Base-by-base conservation (phyloP, 2,113 vertebrate species). In the Tichodroma muraria region DNA sequence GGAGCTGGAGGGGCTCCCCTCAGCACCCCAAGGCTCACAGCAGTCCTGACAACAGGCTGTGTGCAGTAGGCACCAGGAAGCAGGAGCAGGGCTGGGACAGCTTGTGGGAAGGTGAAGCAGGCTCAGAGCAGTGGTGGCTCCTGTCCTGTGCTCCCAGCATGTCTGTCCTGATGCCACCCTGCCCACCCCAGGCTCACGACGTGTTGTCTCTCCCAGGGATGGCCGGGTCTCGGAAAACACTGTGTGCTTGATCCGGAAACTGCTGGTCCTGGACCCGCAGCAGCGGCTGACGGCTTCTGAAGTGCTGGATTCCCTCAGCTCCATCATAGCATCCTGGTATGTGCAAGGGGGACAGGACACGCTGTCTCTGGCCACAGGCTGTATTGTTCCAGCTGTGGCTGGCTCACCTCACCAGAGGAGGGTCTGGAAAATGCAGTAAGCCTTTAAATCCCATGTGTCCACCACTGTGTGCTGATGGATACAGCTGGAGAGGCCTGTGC, bases 141-240 rank as follows among this genome's bases (percentile, higher is more conserved):
- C 59, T 49, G 31, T 2, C 4, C 35, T 15, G 15, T 40, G 75
- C 30, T 57, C 47, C 31, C 82, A 59, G 49, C 44, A 1, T 1
- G 1, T 47, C 53, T 15, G 0, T 61, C 13, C 42, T 30, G 27
- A 37, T 27, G 4, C 37, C 20, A 4, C 28, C 6, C 18, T 70
- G 72, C 81, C 64, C 16, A 0, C 4, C 28, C 24, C 13, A 0
- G 68, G 45, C 80, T 93, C 66, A 84, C 25, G 9, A 0, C 0
- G 0, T 0, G 2, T 17, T 79, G 50, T 92, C 4, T 91, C 28
- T 19, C 11, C 13, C 96, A 99, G 99, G 97, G 99, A 99, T 4
- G 99, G 99, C 6, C 98, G 99, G 9, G 99, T 99, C 94, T 99
- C 99, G 0, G 99, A 99, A 85, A 99, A 98, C 98, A 99, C 99